Evolutionary conservation across 1,140 invertebrate genomes (phyloP), one percentile per base, ranked within the genome.

Genomic region (Drosophila kepulauana): DNA sequence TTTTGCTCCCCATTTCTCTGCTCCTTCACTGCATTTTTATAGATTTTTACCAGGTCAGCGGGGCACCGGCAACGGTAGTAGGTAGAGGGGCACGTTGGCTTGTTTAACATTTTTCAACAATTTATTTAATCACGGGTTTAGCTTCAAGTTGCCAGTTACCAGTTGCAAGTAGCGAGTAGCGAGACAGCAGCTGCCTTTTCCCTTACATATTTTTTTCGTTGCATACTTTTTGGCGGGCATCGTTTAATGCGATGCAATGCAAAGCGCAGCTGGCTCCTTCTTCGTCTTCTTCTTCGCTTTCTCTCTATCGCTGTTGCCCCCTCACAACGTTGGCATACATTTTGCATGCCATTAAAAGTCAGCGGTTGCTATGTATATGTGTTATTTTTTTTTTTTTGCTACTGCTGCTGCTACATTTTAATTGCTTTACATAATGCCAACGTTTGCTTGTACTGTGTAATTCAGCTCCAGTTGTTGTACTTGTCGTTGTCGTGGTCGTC

Each of bases 31-130:
- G 69, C 77, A 77, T 81, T 88, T 87, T 87, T 87, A 87, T 87
- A 75, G 80, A 88, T 87, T 88, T 87, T 84, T 84, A 89, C 69
- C 84, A 87, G 84, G 84, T 87, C 84, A 87, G 59, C 84, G 30
- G 65, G 51, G 61, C 43, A 52, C 11, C 52, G 46, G 45, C 45
- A 49, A n/a, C n/a, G n/a, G 20, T 25, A 3, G 20, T 25, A 13
- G 35, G 16, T 30, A 25, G 56, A 33, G 10, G 49, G 13, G 25
- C 38, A 66, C 58, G 69, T 51, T 75, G 82, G 78, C 81, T 89
- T 88, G 85, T 81, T 87, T 80, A 89, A 87, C 84, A 87, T 87
- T 89, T 85, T 89, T 81, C 77, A 81, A 89, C 84, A 88, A 88
- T 88, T 88, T 88, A 87, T 78, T 88, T 88, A 88, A 88, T 88